Percentiles rank a stretch among this genome's conserved stretches.
Conservation (phyloP, 1,140 invertebrate genomes). For the Ceratosolen fusciceps region DNA sequence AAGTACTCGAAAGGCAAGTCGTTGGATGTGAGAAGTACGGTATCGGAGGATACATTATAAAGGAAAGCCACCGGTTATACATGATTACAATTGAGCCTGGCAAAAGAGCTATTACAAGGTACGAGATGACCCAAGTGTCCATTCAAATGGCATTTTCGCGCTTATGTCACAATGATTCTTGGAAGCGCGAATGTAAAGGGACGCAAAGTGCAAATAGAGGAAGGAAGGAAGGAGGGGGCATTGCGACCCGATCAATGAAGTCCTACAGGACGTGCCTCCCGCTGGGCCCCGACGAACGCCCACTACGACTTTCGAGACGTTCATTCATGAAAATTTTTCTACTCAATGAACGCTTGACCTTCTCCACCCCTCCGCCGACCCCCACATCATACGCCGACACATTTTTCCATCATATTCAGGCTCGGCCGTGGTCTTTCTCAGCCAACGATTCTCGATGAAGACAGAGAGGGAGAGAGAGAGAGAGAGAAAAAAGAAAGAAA, state of each 20-base stretch:
- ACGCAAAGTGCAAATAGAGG: constrained; percentile 8
- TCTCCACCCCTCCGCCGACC: not conserved
- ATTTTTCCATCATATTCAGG: no score
- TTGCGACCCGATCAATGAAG: not conserved
- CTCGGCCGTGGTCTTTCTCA: not conserved
- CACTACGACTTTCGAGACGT: constrained; percentile 13
- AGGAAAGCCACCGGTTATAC: constrained; percentile 19
- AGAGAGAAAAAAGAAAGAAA: no score
- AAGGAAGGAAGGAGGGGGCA: constrained; percentile 28
- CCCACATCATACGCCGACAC: no score
- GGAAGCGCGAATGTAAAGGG: constrained; percentile 19
- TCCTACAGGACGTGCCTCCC: constrained; percentile 23
- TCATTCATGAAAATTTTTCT: constrained; percentile 18
- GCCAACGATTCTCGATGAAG: constrained; percentile 46
- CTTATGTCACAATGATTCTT: constrained; percentile 5
- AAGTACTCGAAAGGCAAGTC: not conserved
- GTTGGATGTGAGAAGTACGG: not conserved
- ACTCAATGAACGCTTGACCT: constrained; percentile 45
- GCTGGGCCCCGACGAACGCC: constrained; percentile 29
- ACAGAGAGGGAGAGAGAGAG: no score
- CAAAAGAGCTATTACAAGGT: constrained; percentile 6
- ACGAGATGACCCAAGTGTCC: not conserved
- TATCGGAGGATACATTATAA: not conserved
- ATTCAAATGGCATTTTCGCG: constrained; percentile 17
- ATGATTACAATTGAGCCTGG: constrained; percentile 35